Conservation (phyloP, 2,797 vertebrate species). For the Ctenopoma multispine region DNA sequence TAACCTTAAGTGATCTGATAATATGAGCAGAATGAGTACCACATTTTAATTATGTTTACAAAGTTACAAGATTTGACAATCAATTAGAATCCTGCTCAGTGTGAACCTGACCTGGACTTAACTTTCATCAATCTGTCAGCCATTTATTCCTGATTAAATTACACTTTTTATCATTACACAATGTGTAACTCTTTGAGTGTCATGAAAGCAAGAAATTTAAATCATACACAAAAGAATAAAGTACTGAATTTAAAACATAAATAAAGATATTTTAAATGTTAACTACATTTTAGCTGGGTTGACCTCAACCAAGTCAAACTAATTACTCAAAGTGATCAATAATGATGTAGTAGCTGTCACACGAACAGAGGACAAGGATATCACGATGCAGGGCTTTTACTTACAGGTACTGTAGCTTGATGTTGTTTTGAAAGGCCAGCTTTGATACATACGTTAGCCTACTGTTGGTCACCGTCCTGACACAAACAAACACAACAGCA, state of each 20-base stretch:
- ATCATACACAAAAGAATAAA: neutral
- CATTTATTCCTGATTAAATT: neutral
- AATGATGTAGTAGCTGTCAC: neutral
- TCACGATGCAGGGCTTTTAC: slow-evolving; percentile 64
- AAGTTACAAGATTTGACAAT: slow-evolving; percentile 10
- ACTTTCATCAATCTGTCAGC: slow-evolving; percentile 3
- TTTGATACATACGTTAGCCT: slow-evolving; percentile 91
- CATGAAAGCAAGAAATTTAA: neutral
- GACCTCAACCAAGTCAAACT: neutral
- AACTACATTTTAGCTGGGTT: neutral
- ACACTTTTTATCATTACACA: neutral
- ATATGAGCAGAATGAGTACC: slow-evolving; percentile 33
- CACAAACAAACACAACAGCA: slow-evolving; percentile 54
- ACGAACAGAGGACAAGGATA: slow-evolving; percentile 5
- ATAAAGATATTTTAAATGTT: neutral
- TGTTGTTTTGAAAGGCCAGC: slow-evolving; percentile 92
- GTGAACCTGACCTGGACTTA: slow-evolving; percentile 12
- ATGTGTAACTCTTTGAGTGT: neutral
- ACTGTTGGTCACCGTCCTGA: slow-evolving; percentile 94
- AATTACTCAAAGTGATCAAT: neutral
- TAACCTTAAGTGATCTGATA: slow-evolving; percentile 34
- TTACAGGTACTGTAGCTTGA: slow-evolving; percentile 94
- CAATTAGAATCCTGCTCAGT: slow-evolving; percentile 27
- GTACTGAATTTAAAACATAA: neutral
- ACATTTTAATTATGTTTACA: slow-evolving; percentile 39